These are phyloP conservation scores for Emydoidea blandingii DNA, from an alignment of 2,797 vertebrate species.

Conservation along the genomic window DNA sequence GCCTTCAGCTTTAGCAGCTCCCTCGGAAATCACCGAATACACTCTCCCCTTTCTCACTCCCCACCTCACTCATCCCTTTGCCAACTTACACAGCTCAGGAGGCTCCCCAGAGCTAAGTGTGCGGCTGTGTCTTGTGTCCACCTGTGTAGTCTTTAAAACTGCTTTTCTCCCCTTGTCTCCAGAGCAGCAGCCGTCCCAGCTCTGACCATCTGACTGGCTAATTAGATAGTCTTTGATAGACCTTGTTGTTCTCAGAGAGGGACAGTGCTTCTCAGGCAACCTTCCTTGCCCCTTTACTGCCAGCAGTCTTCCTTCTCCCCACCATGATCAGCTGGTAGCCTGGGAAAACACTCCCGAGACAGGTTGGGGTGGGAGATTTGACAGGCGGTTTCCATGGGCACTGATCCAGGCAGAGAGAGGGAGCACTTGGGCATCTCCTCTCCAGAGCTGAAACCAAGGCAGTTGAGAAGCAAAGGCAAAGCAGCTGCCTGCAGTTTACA, in stretches of 20 bases:
- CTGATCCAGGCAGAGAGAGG: background rate
- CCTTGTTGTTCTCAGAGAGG: background rate
- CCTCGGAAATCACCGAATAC: background rate
- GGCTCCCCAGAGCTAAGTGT: background rate
- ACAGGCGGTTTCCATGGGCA: background rate
- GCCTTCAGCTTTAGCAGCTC: background rate
- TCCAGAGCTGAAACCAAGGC: rapidly evolving
- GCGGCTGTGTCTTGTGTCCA: background rate
- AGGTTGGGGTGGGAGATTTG: background rate
- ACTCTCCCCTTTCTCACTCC: background rate
- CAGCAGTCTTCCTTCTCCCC: background rate
- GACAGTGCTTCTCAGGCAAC: background rate
- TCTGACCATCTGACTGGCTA: background rate
- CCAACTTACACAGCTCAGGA: background rate
- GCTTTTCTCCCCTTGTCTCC: background rate
- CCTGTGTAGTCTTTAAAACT: background rate
- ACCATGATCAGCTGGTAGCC: background rate
- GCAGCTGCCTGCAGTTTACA: rapidly evolving
- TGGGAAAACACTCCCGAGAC: background rate
- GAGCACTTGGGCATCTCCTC: background rate
- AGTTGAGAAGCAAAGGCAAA: rapidly evolving
- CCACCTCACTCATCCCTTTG: background rate
- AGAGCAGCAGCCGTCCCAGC: background rate
- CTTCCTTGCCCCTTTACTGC: background rate
- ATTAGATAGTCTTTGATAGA: background rate